phyloP scores from a whole-genome alignment of 2,113 vertebrate species.

The Catharus fuscescens region DNA sequence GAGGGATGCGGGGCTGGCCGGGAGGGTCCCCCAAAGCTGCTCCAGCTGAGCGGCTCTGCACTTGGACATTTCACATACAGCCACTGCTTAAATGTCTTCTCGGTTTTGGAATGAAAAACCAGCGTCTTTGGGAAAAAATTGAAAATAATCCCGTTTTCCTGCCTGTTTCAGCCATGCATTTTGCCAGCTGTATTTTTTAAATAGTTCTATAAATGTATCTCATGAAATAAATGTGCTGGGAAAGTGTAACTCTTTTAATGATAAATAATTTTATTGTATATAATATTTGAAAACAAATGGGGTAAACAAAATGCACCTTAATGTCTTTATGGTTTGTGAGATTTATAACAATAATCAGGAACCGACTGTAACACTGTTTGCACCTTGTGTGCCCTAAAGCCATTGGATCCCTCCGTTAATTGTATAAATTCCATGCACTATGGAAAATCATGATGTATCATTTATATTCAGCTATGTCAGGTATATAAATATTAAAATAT shows the following conservation, averaged over 20 bases:
- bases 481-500: constrained; percentile 86
- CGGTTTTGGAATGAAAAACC: constrained; percentile 25
- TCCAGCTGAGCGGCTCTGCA: neutral
- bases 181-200: constrained; percentile 64
- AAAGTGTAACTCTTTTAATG: constrained; percentile 73
- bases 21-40: neutral
- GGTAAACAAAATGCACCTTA: constrained; percentile 73
- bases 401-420: constrained; percentile 77
- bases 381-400: constrained; percentile 77
- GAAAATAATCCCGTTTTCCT: constrained; percentile 53
- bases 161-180: constrained; percentile 53
- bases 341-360: constrained; percentile 81
- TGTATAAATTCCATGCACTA: constrained; percentile 79
- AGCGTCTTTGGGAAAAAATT: constrained; percentile 52
- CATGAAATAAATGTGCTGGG: constrained; percentile 59
- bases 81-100: neutral
- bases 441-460: constrained; percentile 76
- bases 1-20: neutral
- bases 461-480: constrained; percentile 81
- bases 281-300: constrained; percentile 70
- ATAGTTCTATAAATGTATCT: constrained; percentile 61
- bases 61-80: neutral
- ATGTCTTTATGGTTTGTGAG: constrained; percentile 73
- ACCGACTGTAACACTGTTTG: constrained; percentile 67
- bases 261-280: constrained; percentile 62